phyloP scores from a whole-genome alignment of 2,113 vertebrate genomes.

The Protobothrops flavoviridis region DNA sequence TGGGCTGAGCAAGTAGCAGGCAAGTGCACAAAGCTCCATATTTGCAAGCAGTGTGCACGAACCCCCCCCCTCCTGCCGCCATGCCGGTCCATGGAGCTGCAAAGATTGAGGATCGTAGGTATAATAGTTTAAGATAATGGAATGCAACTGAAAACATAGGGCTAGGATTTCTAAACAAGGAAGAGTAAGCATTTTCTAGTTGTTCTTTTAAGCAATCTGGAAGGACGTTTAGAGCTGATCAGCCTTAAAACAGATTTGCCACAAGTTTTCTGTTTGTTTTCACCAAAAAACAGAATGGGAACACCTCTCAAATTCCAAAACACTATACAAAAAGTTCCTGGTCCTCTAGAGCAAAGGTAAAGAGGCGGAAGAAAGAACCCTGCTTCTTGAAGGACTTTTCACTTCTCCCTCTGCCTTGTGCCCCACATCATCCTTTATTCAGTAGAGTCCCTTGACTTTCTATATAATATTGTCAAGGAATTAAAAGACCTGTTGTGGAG shows the following conservation, averaged over 20 bases:
- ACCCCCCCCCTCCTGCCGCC: neutral
- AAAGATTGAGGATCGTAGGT: neutral
- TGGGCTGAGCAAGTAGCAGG: neutral
- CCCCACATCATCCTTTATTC: neutral
- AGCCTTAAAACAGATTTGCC: neutral
- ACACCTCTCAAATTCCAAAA: neutral
- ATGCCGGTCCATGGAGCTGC: neutral
- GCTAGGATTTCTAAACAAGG: neutral
- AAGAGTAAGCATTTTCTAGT: neutral
- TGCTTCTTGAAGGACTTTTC: neutral
- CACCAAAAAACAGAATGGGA: neutral
- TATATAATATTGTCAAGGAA: neutral
- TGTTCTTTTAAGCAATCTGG: neutral
- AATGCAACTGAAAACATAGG: neutral
- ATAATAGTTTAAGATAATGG: neutral
- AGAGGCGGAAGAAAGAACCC: neutral
- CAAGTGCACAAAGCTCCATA: neutral
- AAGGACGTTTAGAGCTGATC: neutral
- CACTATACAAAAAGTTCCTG: neutral
- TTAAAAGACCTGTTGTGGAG: neutral
- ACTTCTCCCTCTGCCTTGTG: neutral
- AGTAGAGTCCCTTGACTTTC: neutral
- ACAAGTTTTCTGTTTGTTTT: neutral
- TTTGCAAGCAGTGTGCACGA: neutral
- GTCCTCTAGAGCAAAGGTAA: neutral